A percentile compares a stretch with the other conserved stretches of the same genome.
These are phyloP conservation scores for Hyposmocoma kahamanoa DNA, from an alignment of 1,140 invertebrate species.

Conservation along the genomic window DNA sequence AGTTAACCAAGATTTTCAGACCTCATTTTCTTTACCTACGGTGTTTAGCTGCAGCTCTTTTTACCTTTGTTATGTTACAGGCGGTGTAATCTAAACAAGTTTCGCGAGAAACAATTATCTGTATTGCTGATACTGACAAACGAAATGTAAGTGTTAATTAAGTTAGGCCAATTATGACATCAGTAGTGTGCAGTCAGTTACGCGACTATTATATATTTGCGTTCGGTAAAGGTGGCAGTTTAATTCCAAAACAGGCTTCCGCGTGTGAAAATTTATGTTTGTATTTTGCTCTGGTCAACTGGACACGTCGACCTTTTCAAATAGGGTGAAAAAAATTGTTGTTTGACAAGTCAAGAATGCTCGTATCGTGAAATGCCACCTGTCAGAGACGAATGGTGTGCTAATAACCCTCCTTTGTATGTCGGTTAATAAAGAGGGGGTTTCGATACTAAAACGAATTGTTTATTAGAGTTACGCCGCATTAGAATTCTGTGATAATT, in stretches of 20 bases:
- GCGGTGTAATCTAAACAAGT: too few species aligned
- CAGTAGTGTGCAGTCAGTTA: conserved; percentile 8
- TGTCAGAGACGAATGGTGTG: conserved; percentile 19
- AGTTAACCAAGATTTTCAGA: not conserved
- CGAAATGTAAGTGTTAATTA: conserved; percentile 41
- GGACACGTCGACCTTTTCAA: conserved; percentile 37
- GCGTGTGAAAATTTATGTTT: conserved; percentile 4
- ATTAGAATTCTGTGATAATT: too few species aligned
- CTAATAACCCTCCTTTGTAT: conserved; percentile 26
- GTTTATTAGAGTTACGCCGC: too few species aligned
- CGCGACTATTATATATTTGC: too few species aligned
- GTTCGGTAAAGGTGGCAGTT: not conserved
- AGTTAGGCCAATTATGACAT: conserved; percentile 42
- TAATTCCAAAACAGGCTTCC: not conserved
- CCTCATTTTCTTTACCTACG: too few species aligned
- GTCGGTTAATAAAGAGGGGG: conserved; percentile 23
- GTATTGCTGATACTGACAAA: conserved; percentile 29
- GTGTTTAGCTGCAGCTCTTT: too few species aligned
- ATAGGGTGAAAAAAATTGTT: conserved; percentile 35
- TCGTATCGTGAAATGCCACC: conserved; percentile 47
- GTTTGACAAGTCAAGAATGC: conserved; percentile 18
- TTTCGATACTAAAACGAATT: too few species aligned
- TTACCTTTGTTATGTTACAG: too few species aligned
- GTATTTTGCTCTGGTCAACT: conserved; percentile 21
- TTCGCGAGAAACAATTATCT: conserved; percentile 29